Conservation (phyloP, 2,113 vertebrate species). For the Stictonetta naevosa region DNA sequence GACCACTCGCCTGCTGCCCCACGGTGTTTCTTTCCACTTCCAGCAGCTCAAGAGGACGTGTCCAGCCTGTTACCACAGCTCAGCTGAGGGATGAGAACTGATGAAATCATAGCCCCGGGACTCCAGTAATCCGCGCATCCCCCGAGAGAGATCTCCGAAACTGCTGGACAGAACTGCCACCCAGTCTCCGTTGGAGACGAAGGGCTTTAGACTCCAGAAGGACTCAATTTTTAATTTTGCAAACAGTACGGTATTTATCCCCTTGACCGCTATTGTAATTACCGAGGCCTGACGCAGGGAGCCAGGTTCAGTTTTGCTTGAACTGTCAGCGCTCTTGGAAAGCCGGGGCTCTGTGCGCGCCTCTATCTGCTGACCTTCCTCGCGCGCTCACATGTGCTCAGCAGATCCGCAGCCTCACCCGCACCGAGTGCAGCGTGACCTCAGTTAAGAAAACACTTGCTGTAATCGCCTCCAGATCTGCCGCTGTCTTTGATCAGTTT, state of each 20-base stretch:
- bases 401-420: slow-evolving; percentile 53
- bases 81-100: neutral
- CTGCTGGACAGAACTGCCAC: neutral
- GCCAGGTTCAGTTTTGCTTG: neutral
- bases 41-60: neutral
- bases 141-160: neutral
- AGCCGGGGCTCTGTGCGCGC: neutral
- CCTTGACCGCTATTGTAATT: neutral
- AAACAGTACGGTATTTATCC: neutral
- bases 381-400: slow-evolving; percentile 27
- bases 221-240: neutral
- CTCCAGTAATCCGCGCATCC: neutral
- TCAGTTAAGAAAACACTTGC: slow-evolving; percentile 71
- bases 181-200: neutral
- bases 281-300: neutral
- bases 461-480: slow-evolving; percentile 77
- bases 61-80: neutral
- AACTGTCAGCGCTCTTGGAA: neutral
- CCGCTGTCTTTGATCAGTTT: slow-evolving; percentile 70
- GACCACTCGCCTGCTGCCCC: neutral
- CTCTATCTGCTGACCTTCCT: neutral
- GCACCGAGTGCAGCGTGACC: slow-evolving; percentile 59
- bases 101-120: neutral
- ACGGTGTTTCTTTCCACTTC: fast-evolving
- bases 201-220: neutral